Conservation (phyloP, 2,113 vertebrate genomes). For the Albula goreensis region DNA sequence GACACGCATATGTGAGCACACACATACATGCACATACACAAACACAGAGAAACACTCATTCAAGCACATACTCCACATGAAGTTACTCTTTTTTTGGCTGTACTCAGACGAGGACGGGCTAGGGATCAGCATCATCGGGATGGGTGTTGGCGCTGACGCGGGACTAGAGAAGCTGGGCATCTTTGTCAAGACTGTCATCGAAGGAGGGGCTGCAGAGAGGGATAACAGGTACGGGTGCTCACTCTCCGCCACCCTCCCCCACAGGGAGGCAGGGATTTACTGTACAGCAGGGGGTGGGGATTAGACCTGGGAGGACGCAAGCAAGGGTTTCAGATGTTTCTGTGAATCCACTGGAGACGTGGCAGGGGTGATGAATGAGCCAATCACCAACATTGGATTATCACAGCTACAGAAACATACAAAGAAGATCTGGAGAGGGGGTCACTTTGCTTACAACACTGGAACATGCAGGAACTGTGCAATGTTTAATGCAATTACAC, state of each 20-base stretch:
- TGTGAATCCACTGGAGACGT: too few species aligned
- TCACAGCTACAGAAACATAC: neutral
- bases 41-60: constrained; percentile 1
- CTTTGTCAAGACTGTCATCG: constrained; percentile 97
- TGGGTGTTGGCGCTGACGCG: constrained; percentile 97
- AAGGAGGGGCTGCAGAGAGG: constrained; percentile 90
- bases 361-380: neutral
- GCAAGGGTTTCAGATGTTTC: constrained; percentile 25
- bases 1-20: neutral
- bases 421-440: neutral
- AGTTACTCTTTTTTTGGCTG: constrained; percentile 22
- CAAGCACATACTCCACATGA: neutral
- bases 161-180: constrained; percentile 96
- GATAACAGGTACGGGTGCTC: constrained; percentile 82
- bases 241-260: neutral
- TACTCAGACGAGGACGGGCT: constrained; percentile 90
- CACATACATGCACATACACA: neutral
- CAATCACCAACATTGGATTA: neutral
- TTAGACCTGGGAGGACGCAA: constrained; percentile 40
- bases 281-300: constrained; percentile 42
- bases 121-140: constrained; percentile 97
- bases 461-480: neutral
- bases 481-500: neutral
- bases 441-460: neutral
- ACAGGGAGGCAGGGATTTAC: constrained; percentile 54